Conservation (phyloP, 2,113 vertebrate species). For the Jacana jacana region DNA sequence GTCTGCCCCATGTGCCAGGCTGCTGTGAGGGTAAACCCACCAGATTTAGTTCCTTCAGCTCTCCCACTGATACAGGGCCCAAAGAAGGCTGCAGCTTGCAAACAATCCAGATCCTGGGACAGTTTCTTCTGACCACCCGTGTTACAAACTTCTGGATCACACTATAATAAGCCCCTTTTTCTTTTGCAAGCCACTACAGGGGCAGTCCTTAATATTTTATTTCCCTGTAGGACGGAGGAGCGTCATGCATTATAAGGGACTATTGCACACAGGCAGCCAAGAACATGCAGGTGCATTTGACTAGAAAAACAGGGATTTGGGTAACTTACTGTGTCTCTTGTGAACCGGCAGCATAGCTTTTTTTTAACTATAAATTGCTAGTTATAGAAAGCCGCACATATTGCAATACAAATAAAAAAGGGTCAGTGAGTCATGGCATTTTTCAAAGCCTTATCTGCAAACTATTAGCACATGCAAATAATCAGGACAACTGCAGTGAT, state of each 20-base stretch:
- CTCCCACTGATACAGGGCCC: rapidly evolving
- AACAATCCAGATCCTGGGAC: neutral
- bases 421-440: neutral
- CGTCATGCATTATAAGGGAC: neutral
- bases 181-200: too few species aligned
- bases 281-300: neutral
- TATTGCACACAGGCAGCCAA: neutral
- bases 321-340: neutral
- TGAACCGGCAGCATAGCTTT: neutral
- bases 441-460: neutral
- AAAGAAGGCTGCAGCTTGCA: neutral
- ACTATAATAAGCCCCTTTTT: neutral
- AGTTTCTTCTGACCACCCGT: neutral
- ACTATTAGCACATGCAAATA: neutral
- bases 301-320: neutral
- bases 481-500: neutral
- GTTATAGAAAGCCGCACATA: neutral
- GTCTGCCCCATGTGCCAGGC: neutral
- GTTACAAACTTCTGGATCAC: neutral
- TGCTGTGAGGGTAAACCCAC: neutral
- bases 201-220: neutral
- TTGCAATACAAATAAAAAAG: neutral
- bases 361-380: neutral
- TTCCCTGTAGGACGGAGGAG: neutral
- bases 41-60: neutral